Percentiles rank a stretch among this genome's conserved stretches.
Evolutionary conservation across 2,113 vertebrate genomes (phyloP).

Genomic region (Dolichallabes microphthalmus): DNA sequence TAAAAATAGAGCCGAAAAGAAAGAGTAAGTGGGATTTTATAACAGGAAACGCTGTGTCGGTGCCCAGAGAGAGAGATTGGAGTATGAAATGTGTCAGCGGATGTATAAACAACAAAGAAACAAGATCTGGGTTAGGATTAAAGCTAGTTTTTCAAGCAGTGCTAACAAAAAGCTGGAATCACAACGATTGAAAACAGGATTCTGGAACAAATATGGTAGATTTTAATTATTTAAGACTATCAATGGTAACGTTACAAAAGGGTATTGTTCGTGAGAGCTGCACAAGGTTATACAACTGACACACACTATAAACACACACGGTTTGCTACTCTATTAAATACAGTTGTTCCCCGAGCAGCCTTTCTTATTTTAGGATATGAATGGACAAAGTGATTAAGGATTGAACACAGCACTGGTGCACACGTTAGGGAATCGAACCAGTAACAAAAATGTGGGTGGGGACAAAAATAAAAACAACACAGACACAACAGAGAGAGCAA

Average conservation of each 20-base stretch:
- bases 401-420: neutral
- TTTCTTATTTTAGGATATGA: neutral
- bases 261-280: neutral
- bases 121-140: constrained; percentile 6
- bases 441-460: neutral
- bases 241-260: neutral
- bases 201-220: neutral
- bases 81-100: constrained; percentile 36
- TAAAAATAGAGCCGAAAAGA: constrained; percentile 28
- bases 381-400: neutral
- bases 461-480: too few species aligned
- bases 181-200: neutral
- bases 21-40: constrained; percentile 67
- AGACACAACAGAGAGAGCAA: neutral
- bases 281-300: neutral
- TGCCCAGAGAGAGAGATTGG: constrained; percentile 61
- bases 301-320: too few species aligned
- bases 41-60: constrained; percentile 67
- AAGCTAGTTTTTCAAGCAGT: neutral
- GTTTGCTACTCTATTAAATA: neutral
- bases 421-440: neutral
- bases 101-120: constrained; percentile 17
- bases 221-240: neutral
- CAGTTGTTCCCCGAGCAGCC: neutral
- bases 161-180: neutral